Base-by-base conservation (phyloP, 2,888 invertebrate genomes). In the Gymnosoma rotundatum region DNA sequence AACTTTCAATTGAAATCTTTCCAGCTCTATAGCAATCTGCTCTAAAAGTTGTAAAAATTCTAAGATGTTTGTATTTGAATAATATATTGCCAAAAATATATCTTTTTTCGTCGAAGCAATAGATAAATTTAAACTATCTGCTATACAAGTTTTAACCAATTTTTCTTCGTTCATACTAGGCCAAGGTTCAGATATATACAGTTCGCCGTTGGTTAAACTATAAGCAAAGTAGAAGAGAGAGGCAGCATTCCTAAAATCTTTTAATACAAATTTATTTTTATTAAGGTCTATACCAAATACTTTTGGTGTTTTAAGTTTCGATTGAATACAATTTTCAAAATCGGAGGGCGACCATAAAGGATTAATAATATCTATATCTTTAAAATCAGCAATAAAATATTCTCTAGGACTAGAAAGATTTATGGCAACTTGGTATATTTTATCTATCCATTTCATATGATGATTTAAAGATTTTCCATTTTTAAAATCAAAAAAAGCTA, bases 361-460 rank as follows among this genome's bases (percentile, higher is more conserved):
- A 74, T 84, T 78, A 10, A 84, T 84, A 2, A 81, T 36, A 66
- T 81, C 70, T 4, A 84, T 60, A 60, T 84, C 78, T 42, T 72
- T 69, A 10, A 69, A 69, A 70, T 84, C 81, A 6, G 74, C 84
- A 66, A 81, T 61, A 36, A 84, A 70, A 70, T 64, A 84, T 20
- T 74, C 36, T 18, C 58, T 36, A 16, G 73, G 52, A 25, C 64
- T 63, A 0, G 56, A 25, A 2, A 58, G 36, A 20, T 56, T 52
- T 54, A 54, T 16, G 7, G 78, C 80, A 8, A 84, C 74, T 60
- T 78, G 74, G 60, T 84, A 74, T 20, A 84, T 70, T 56, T 50
- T 52, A 54, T 84, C 48, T 32, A 84, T 45, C 45, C 78, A 76
- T 38, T 74, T 14, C 0, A 74, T 7, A 38, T 78, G 73, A 21